Percentiles rank a stretch among this genome's conserved stretches.
Conservation (phyloP, 2,888 invertebrate genomes). For the Dryocosmus kuriphilus region DNA sequence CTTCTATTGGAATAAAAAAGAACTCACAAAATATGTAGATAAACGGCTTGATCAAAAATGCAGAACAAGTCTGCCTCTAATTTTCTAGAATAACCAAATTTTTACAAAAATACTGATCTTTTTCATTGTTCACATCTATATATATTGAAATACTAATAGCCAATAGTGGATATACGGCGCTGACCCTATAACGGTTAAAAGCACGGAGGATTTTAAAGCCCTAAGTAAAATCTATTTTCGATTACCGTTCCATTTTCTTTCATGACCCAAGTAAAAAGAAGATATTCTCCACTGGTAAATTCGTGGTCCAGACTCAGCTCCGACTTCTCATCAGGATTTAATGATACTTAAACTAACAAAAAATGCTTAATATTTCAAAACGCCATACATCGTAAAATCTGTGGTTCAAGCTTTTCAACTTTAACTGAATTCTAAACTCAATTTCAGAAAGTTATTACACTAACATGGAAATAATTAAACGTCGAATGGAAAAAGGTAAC, state of each 20-base stretch:
- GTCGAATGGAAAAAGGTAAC: fast-evolving
- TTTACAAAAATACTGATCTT: too few relatives aligned
- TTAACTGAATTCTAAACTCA: neutral
- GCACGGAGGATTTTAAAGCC: neutral
- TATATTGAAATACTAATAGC: neutral
- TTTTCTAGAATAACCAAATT: too few relatives aligned
- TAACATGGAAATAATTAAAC: neutral
- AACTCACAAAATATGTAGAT: too few relatives aligned
- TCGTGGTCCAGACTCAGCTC: neutral
- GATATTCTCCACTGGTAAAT: neutral
- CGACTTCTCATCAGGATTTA: neutral
- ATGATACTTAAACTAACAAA: neutral
- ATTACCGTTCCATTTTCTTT: slow-evolving; percentile 1
- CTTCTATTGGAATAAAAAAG: neutral
- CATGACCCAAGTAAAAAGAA: neutral
- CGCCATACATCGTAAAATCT: neutral
- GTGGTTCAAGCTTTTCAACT: neutral
- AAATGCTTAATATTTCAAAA: neutral
- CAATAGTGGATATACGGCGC: neutral
- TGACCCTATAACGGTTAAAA: neutral
- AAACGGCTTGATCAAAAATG: neutral
- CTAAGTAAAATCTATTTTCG: neutral
- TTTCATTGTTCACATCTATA: neutral
- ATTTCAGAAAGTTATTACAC: neutral
- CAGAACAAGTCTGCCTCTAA: neutral